Evolutionary conservation across 2,797 vertebrate species (phyloP).

Genomic region (Podarcis lilfordi): DNA sequence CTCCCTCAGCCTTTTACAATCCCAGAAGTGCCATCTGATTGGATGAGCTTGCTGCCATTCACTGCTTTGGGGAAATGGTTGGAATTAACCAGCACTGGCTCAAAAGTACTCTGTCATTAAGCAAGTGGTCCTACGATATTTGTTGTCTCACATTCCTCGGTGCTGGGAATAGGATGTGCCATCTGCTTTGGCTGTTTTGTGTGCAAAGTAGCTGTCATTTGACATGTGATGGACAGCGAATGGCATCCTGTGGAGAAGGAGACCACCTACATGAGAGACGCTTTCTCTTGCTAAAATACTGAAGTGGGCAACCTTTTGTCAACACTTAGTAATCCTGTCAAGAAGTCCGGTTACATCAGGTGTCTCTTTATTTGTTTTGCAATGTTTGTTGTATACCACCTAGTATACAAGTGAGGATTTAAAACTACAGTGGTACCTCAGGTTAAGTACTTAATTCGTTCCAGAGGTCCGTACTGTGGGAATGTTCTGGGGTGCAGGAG

Average conservation of each 20-base stretch:
- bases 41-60: too few relatives aligned
- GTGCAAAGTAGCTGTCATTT: constrained; percentile 50
- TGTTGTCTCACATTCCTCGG: constrained; percentile 33
- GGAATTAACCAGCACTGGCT: not conserved
- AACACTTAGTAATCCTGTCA: constrained; percentile 42
- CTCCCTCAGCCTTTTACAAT: too few relatives aligned
- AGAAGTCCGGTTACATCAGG: constrained; percentile 48
- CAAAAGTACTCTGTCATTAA: not conserved
- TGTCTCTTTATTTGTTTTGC: not conserved
- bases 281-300: constrained; percentile 48
- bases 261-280: constrained; percentile 33
- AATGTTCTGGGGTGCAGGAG: too few relatives aligned
- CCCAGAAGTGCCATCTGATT: too few relatives aligned
- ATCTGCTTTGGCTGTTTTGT: constrained; percentile 35
- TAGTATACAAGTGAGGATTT: too few relatives aligned
- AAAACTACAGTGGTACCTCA: too few relatives aligned
- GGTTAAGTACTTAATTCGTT: too few relatives aligned
- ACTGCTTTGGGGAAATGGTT: too few relatives aligned
- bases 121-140: constrained; percentile 5
- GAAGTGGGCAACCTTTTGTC: constrained; percentile 51
- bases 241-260: constrained; percentile 53
- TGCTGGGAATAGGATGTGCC: constrained; percentile 57
- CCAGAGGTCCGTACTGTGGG: too few relatives aligned
- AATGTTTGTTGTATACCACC: too few relatives aligned
- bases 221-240: constrained; percentile 55